Conservation (phyloP, 2,113 vertebrate species). For the Balaenoptera acutorostrata region DNA sequence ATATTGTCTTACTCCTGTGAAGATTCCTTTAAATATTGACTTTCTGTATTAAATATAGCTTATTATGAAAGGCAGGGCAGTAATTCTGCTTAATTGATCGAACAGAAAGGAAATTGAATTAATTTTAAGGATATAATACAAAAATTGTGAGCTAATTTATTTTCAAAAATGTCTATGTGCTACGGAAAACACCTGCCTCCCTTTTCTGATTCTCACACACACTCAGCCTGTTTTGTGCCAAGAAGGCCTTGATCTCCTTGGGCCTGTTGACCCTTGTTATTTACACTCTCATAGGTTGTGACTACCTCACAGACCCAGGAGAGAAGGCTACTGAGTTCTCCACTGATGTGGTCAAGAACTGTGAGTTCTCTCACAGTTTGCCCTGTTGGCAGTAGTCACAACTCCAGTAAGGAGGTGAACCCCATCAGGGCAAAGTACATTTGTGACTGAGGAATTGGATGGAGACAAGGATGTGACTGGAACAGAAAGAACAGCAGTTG, state of each 20-base stretch:
- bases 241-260: background rate
- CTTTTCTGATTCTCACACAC: background rate
- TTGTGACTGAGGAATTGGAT: background rate
- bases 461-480: background rate
- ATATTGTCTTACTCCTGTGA: background rate
- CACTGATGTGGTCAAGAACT: too few relatives aligned
- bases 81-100: background rate
- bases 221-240: background rate
- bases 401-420: background rate
- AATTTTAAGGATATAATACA: background rate
- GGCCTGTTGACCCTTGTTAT: background rate
- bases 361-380: background rate
- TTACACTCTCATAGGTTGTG: background rate
- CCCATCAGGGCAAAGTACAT: background rate
- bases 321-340: background rate
- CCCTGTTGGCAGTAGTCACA: background rate
- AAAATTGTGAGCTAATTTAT: background rate
- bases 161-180: background rate
- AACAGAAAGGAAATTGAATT: background rate
- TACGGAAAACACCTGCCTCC: background rate
- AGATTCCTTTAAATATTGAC: background rate
- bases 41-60: background rate
- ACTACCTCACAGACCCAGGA: too few relatives aligned
- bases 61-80: background rate
- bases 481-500: background rate